phyloP scores from a whole-genome alignment of 2,797 vertebrate species.

The Enteromius thamalakanensis region DNA sequence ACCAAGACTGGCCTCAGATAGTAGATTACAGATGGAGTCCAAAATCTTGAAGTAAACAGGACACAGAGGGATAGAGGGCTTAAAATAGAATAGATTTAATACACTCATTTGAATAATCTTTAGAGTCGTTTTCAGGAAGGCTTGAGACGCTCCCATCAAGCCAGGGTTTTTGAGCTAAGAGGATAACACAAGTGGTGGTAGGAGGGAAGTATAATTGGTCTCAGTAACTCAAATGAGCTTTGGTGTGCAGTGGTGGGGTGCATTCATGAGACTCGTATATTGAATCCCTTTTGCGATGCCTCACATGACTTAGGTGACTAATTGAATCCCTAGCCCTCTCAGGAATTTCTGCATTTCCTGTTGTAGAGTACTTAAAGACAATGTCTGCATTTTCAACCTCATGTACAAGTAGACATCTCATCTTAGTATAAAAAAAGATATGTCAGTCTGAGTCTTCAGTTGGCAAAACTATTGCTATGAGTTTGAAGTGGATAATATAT shows the following conservation, averaged over 20 bases:
- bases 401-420: neutral
- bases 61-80: neutral
- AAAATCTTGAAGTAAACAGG: constrained; percentile 40
- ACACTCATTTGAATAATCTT: constrained; percentile 34
- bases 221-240: constrained; percentile 39
- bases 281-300: constrained; percentile 3
- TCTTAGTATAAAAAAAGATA: neutral
- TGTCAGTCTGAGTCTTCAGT: neutral
- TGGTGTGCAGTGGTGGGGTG: constrained; percentile 13
- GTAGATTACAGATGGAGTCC: constrained; percentile 35
- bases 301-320: constrained; percentile 60
- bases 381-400: neutral
- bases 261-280: constrained; percentile 17
- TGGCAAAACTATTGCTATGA: neutral
- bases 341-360: neutral
- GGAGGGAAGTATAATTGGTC: constrained; percentile 40
- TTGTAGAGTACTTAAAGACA: neutral
- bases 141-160: neutral
- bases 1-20: constrained; percentile 37
- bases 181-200: constrained; percentile 21
- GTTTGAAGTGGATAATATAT: neutral
- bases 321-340: constrained; percentile 11
- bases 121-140: constrained; percentile 12
- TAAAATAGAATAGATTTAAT: constrained; percentile 40
- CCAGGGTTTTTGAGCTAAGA: constrained; percentile 36